Evolutionary conservation across 2,888 invertebrate genomes (phyloP).

Genomic region (Dasysyrphus tricinctus): DNA sequence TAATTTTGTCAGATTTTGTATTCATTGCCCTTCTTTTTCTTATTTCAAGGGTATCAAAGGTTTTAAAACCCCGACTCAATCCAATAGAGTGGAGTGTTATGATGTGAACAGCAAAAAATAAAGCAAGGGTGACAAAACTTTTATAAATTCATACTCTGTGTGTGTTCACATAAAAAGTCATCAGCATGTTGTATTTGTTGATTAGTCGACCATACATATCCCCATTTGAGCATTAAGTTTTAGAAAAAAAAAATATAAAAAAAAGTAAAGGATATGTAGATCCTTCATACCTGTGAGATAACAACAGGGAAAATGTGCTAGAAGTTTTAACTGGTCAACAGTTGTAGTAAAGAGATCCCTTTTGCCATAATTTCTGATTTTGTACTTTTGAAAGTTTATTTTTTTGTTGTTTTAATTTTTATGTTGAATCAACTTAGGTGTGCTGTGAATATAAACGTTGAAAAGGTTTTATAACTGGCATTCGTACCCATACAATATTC

Average conservation of each 20-base stretch:
- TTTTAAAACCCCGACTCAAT: not conserved
- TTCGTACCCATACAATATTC: not conserved
- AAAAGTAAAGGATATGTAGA: conserved; percentile 26
- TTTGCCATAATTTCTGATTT: conserved; percentile 71
- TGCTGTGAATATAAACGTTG: not conserved
- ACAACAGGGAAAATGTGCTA: conserved; percentile 47
- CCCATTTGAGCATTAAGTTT: conserved; percentile 72
- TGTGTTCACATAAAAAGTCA: conserved; percentile 74
- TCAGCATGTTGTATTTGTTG: conserved; percentile 75
- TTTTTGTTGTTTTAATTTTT: conserved; percentile 13
- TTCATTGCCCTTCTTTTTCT: too few species aligned
- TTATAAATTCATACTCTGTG: conserved; percentile 54
- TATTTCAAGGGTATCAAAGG: not conserved
- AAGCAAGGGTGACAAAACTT: conserved; percentile 73
- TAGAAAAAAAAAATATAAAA: conserved; percentile 60
- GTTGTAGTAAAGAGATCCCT: conserved; percentile 38
- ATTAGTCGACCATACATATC: conserved; percentile 75
- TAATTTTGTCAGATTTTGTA: too few species aligned
- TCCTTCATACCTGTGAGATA: conserved; percentile 70
- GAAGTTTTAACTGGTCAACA: conserved; percentile 52
- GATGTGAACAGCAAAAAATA: conserved; percentile 17
- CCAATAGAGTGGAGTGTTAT: not conserved
- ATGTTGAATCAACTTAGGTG: conserved; percentile 32
- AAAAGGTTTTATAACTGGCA: conserved; percentile 5
- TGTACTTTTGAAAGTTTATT: conserved; percentile 58